Evolutionary conservation across 2,888 invertebrate species (phyloP).

Genomic region (Xiphydria camelus): DNA sequence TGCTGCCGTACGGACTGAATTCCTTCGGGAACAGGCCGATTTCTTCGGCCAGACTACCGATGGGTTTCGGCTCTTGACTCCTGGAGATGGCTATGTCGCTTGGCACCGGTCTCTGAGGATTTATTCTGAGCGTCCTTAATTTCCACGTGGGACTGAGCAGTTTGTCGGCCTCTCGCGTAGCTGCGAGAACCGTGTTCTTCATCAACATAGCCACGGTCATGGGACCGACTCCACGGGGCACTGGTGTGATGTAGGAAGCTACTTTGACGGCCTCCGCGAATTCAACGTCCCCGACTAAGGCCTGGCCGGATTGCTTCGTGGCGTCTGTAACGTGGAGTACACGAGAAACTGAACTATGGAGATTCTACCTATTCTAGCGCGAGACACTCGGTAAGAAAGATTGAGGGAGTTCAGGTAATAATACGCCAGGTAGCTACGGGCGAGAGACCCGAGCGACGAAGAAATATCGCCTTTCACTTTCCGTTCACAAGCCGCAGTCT

Average conservation of each 20-base stretch:
- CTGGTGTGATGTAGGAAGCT: slow-evolving; percentile 91
- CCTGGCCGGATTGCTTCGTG: slow-evolving; percentile 76
- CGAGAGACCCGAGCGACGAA: too few relatives aligned
- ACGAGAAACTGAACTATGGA: too few relatives aligned
- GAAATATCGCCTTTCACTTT: too few relatives aligned
- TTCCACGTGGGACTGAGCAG: slow-evolving; percentile 71
- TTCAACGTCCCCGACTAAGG: slow-evolving; percentile 94
- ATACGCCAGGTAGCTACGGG: too few relatives aligned
- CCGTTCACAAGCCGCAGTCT: too few relatives aligned
- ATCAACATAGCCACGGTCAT: slow-evolving; percentile 99
- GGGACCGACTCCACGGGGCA: slow-evolving; percentile 96
- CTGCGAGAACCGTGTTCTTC: slow-evolving; percentile 90
- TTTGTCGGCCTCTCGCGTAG: slow-evolving; percentile 66
- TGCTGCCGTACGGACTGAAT: slow-evolving; percentile 87
- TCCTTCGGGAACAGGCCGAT: slow-evolving; percentile 81
- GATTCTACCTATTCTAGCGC: too few relatives aligned
- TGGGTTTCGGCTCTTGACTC: slow-evolving; percentile 84
- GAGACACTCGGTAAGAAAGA: too few relatives aligned
- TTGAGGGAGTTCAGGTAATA: too few relatives aligned
- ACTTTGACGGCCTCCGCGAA: slow-evolving; percentile 78
- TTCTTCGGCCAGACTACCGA: slow-evolving; percentile 76
- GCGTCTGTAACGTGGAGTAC: too few relatives aligned
- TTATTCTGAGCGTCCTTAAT: slow-evolving; percentile 69
- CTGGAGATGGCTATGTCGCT: slow-evolving; percentile 92
- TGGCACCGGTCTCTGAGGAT: slow-evolving; percentile 76